Evolutionary conservation across 2,888 invertebrate species (phyloP).

Genomic region (Tachina grossa): DNA sequence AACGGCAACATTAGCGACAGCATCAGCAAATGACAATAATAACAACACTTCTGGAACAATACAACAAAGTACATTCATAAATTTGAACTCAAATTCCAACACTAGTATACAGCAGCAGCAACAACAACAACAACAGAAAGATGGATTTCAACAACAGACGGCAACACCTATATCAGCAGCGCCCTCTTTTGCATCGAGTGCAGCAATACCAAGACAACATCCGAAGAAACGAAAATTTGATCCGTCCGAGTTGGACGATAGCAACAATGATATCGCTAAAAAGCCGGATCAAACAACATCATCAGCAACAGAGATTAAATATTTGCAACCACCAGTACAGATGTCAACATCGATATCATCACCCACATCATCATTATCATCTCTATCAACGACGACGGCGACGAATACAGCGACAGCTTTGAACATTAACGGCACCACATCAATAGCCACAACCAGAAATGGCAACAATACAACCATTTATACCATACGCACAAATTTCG

Average conservation of each 20-base stretch:
- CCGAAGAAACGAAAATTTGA: conserved; percentile 92
- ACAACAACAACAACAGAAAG: conserved; percentile 82
- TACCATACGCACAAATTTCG: conserved; percentile 68
- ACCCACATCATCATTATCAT: conserved; percentile 33
- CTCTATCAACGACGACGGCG: conserved; percentile 50
- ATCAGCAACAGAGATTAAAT: conserved; percentile 58
- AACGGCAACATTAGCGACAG: conserved; percentile 76
- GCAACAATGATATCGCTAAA: conserved; percentile 74
- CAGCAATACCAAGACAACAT: conserved; percentile 85
- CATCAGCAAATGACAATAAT: conserved; percentile 78
- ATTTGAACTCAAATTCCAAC: conserved; percentile 82
- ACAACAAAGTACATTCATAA: conserved; percentile 69
- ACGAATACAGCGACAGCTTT: conserved; percentile 32
- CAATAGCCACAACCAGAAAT: conserved; percentile 46
- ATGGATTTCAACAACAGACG: conserved; percentile 80
- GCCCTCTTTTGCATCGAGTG: conserved; percentile 83
- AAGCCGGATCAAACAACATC: conserved; percentile 74
- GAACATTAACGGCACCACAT: conserved; percentile 52
- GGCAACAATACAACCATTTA: conserved; percentile 58
- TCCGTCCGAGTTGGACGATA: conserved; percentile 81
- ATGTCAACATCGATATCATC: conserved; percentile 59
- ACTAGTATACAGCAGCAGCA: conserved; percentile 74
- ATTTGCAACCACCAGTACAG: conserved; percentile 71
- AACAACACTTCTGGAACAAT: conserved; percentile 83
- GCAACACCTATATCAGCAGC: conserved; percentile 84